Conservation (phyloP, 35 echinoderm and acorn worm genomes). For the Hemicentrotus pulcherrimus region DNA sequence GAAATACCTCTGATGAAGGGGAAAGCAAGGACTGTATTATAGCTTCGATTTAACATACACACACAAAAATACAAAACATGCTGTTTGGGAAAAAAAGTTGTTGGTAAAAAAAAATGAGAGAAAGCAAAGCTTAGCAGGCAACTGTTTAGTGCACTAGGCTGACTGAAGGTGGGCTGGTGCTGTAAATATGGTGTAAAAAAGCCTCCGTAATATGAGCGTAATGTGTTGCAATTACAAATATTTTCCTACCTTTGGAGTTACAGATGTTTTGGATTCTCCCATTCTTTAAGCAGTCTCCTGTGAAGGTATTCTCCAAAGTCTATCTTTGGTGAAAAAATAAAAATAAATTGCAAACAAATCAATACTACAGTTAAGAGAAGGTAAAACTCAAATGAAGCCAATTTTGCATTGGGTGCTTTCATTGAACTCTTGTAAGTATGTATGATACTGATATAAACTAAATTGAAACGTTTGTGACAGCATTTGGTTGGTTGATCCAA, state of each 20-base stretch:
- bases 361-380: not conserved
- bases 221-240: slow-evolving; percentile 25
- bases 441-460: slow-evolving; percentile 44
- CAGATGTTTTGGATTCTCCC: slow-evolving; percentile 1
- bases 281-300: not conserved
- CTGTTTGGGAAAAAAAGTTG: slow-evolving; percentile 14
- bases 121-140: slow-evolving; percentile 50
- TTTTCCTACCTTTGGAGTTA: not conserved
- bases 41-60: slow-evolving; percentile 28
- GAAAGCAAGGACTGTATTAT: slow-evolving; percentile 44
- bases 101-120: slow-evolving; percentile 24
- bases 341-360: not conserved
- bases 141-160: slow-evolving; percentile 53
- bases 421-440: slow-evolving; percentile 35
- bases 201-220: slow-evolving; percentile 6
- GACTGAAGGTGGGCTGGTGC: slow-evolving; percentile 44
- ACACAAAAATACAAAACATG: slow-evolving; percentile 36
- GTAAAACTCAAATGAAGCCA: slow-evolving; percentile 23
- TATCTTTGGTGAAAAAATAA: not conserved
- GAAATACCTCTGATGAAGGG: slow-evolving; percentile 22
- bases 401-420: slow-evolving; percentile 34
- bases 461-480: slow-evolving; percentile 17
- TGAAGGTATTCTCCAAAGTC: not conserved
- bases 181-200: slow-evolving; percentile 50
- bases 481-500: slow-evolving; percentile 54